Conservation (phyloP, 2,888 invertebrate genomes). For the Chrysina gloriosa region DNA sequence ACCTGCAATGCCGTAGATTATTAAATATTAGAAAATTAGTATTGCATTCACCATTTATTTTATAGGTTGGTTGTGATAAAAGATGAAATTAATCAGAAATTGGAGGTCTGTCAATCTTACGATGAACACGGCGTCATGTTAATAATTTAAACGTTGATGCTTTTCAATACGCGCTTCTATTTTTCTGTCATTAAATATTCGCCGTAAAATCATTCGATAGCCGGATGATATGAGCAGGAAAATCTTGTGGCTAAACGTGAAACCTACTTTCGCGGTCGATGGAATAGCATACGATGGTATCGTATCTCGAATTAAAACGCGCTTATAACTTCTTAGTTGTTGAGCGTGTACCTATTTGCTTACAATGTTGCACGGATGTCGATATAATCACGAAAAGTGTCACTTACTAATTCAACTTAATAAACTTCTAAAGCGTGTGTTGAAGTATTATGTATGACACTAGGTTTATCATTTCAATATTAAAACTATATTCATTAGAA, state of each 20-base stretch:
- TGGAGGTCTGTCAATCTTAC: too few species aligned
- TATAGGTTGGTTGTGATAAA: too few species aligned
- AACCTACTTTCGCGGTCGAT: slow-evolving; percentile 21
- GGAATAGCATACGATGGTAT: background rate
- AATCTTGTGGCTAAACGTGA: slow-evolving; percentile 27
- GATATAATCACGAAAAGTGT: background rate
- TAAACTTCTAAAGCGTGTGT: too few species aligned
- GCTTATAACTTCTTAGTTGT: background rate
- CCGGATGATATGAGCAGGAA: slow-evolving; percentile 25
- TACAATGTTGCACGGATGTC: background rate
- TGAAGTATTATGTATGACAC: too few species aligned
- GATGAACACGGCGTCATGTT: too few species aligned
- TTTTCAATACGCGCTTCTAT: background rate
- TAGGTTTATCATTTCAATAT: too few species aligned
- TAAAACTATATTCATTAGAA: too few species aligned
- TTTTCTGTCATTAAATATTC: slow-evolving; percentile 11
- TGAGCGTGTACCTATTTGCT: background rate
- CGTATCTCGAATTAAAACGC: slow-evolving; percentile 12
- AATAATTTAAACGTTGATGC: background rate
- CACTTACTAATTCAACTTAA: too few species aligned
- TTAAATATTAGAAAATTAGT: too few species aligned
- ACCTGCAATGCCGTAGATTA: too few species aligned
- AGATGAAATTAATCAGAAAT: background rate
- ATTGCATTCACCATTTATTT: too few species aligned
- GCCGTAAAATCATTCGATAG: slow-evolving; percentile 21